phyloP scores from a whole-genome alignment of 2,797 vertebrate genomes.

The Setipinna tenuifilis region DNA sequence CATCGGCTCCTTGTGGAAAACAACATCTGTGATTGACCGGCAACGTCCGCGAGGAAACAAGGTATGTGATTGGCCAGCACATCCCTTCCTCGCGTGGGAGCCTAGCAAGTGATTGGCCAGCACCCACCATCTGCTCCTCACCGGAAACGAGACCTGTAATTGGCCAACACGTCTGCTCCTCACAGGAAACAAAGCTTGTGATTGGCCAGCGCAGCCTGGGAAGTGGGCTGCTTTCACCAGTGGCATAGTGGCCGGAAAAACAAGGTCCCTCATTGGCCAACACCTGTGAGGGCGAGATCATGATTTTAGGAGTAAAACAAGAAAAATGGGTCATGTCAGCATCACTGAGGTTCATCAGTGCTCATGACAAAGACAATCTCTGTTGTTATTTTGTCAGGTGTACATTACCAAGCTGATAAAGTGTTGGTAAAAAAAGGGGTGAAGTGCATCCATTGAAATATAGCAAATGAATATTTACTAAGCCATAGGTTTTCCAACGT shows the following conservation, averaged over 20 bases:
- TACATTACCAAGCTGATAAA: slow-evolving; percentile 53
- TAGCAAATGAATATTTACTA: slow-evolving; percentile 75
- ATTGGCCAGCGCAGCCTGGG: neutral
- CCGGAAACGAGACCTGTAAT: too few species aligned
- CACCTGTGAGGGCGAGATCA: neutral
- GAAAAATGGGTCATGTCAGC: slow-evolving; percentile 50
- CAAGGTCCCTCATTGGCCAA: slow-evolving; percentile 8
- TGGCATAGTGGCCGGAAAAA: neutral
- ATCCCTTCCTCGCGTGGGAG: neutral
- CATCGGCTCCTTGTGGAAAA: too few species aligned
- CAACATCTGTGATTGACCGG: too few species aligned
- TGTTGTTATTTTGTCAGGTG: slow-evolving; percentile 49
- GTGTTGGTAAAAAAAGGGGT: slow-evolving; percentile 43
- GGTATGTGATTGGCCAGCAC: too few species aligned
- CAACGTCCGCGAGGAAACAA: too few species aligned
- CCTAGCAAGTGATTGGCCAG: neutral
- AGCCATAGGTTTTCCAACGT: slow-evolving; percentile 77
- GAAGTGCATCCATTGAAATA: slow-evolving; percentile 69
- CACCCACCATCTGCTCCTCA: too few species aligned
- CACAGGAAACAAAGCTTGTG: neutral
- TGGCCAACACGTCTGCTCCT: neutral
- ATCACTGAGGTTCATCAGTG: slow-evolving; percentile 55
- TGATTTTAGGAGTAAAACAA: slow-evolving; percentile 30
- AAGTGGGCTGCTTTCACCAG: neutral
- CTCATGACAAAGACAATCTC: slow-evolving; percentile 53